Conservation (phyloP, 2,888 invertebrate species). For the Lepidonotus clava region DNA sequence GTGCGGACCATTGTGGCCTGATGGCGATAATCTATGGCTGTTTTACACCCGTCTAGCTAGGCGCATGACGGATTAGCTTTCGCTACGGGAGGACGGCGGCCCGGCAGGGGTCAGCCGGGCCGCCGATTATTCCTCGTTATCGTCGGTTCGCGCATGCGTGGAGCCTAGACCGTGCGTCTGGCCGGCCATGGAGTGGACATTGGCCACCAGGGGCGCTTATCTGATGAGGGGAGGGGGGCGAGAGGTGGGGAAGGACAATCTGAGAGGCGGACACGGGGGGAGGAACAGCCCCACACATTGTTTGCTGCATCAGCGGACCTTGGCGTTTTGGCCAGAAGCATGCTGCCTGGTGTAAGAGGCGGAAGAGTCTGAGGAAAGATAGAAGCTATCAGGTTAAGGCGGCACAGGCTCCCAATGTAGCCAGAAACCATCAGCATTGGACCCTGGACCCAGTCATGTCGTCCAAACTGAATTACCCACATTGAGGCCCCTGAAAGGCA, state of each 20-base stretch:
- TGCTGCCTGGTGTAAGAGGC: not conserved
- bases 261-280: not conserved
- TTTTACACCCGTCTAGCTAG: slow-evolving; percentile 29
- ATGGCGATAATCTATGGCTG: slow-evolving; percentile 44
- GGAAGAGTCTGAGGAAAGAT: not conserved
- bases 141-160: slow-evolving; percentile 29
- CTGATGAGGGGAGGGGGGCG: not conserved
- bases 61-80: slow-evolving; percentile 27
- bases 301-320: too few species aligned
- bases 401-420: too few species aligned
- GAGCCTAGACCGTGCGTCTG: slow-evolving; percentile 35
- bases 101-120: not conserved
- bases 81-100: not conserved
- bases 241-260: not conserved
- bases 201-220: not conserved
- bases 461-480: too few species aligned
- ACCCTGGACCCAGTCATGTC: too few species aligned
- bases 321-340: too few species aligned
- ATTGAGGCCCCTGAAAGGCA: not conserved
- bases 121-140: slow-evolving; percentile 48
- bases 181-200: not conserved
- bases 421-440: too few species aligned
- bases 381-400: not conserved
- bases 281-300: too few species aligned
- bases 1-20: slow-evolving; percentile 3